Evolutionary conservation across 1,140 invertebrate species (phyloP).

Genomic region (Nasonia vitripennis): DNA sequence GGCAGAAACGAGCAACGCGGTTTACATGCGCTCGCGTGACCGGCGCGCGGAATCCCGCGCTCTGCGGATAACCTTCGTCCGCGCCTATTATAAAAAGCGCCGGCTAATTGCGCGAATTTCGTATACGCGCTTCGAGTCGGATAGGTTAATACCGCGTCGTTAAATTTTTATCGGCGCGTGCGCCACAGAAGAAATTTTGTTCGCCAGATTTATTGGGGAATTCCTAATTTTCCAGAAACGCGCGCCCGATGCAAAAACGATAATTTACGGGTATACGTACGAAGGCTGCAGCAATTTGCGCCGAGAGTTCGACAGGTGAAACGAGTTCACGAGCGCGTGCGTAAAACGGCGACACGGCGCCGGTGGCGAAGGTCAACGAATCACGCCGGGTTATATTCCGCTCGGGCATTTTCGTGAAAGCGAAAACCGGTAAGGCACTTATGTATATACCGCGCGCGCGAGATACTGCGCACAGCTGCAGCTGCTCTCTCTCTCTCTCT

Average conservation of each 20-base stretch:
- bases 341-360: slow-evolving; percentile 19
- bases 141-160: neutral
- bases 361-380: slow-evolving; percentile 29
- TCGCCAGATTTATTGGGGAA: neutral
- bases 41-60: neutral
- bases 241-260: neutral
- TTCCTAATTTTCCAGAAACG: neutral
- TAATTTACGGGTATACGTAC: neutral
- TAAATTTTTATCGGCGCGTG: neutral
- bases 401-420: slow-evolving; percentile 25
- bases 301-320: slow-evolving; percentile 15
- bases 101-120: neutral
- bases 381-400: neutral
- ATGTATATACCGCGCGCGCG: neutral
- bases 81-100: slow-evolving; percentile 18
- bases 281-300: neutral
- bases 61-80: slow-evolving; percentile 31
- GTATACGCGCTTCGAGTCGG: neutral
- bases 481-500: slow-evolving; percentile 6
- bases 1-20: neutral
- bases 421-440: slow-evolving; percentile 36
- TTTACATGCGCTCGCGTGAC: neutral
- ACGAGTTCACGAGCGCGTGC: neutral
- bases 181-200: neutral
- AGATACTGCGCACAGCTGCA: neutral